phyloP scores from a whole-genome alignment of 2,888 invertebrate species.

The Synanthedon tipuliformis region DNA sequence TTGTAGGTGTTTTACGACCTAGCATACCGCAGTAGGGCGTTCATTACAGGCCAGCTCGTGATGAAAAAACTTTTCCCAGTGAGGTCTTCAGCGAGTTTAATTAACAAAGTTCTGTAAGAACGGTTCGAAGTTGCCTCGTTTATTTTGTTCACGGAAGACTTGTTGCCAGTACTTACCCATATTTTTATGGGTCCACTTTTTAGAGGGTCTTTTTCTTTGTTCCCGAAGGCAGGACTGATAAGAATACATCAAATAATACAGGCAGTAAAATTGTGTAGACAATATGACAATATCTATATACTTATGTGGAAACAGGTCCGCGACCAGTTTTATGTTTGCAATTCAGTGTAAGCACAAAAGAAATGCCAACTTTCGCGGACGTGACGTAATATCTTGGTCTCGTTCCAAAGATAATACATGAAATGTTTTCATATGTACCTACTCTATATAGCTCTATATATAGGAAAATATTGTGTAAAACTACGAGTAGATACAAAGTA shows the following conservation, averaged over 20 bases:
- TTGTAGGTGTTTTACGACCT: conserved; percentile 65
- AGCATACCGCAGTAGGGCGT: conserved; percentile 43
- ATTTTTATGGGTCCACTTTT: conserved; percentile 50
- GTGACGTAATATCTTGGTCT: conserved; percentile 21
- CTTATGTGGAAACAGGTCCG: conserved; percentile 49
- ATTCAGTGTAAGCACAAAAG: conserved; percentile 66
- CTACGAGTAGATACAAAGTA: no score
- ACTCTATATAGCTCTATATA: not conserved
- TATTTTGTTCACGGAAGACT: conserved; percentile 18
- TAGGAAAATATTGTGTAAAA: no score
- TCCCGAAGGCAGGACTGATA: conserved; percentile 39
- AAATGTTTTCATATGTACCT: conserved; percentile 1
- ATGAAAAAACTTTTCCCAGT: conserved; percentile 65
- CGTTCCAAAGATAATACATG: no score
- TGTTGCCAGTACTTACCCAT: conserved; percentile 23
- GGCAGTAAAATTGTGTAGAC: conserved; percentile 55
- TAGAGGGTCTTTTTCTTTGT: conserved; percentile 26
- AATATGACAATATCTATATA: conserved; percentile 27
- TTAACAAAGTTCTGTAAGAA: conserved; percentile 47
- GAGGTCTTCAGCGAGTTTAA: conserved; percentile 65
- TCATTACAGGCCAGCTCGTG: conserved; percentile 52
- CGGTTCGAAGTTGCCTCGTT: conserved; percentile 11
- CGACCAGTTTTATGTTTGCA: conserved; percentile 59
- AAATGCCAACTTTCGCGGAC: conserved; percentile 56
- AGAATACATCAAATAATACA: conserved; percentile 56